These are phyloP conservation scores for Oxycera nigricornis DNA, from an alignment of 2,888 invertebrate genomes.

Conservation along the genomic window DNA sequence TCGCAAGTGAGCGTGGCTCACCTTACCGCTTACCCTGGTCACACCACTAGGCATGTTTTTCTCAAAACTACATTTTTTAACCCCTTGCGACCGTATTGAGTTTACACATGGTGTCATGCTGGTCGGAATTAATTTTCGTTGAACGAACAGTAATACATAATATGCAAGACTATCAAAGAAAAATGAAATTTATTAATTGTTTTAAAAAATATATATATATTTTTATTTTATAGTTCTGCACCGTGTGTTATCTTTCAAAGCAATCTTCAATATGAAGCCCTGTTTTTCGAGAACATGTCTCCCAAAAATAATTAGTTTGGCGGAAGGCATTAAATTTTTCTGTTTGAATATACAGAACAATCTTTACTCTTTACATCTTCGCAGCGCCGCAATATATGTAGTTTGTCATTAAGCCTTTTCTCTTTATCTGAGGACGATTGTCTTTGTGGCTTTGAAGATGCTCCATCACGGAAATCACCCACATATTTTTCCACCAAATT, in stretches of 20 bases:
- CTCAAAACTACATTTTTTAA: too few relatives aligned
- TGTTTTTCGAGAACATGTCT: conserved; percentile 10
- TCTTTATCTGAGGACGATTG: conserved; percentile 27
- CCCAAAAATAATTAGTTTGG: conserved; percentile 26
- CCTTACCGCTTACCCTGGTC: too few relatives aligned
- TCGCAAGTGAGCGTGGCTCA: too few relatives aligned
- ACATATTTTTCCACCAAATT: background rate
- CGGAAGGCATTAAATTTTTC: conserved; percentile 4
- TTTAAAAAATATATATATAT: too few relatives aligned
- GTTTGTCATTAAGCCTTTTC: conserved; percentile 19
- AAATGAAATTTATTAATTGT: too few relatives aligned
- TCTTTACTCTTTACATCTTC: conserved; percentile 22
- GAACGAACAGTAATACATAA: too few relatives aligned
- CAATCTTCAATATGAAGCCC: conserved; percentile 12
- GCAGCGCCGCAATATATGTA: conserved; percentile 26
- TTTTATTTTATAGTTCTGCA: too few relatives aligned
- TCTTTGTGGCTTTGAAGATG: conserved; percentile 1
- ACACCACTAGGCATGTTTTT: too few relatives aligned
- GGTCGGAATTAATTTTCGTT: too few relatives aligned
- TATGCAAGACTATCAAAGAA: too few relatives aligned
- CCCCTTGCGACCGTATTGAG: too few relatives aligned
- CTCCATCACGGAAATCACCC: background rate
- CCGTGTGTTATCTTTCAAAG: conserved; percentile 25
- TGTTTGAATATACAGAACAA: conserved; percentile 32
- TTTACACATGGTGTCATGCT: too few relatives aligned